Evolutionary conservation across 2,113 vertebrate species (phyloP).

Genomic region (Reinhardtius hippoglossoides): DNA sequence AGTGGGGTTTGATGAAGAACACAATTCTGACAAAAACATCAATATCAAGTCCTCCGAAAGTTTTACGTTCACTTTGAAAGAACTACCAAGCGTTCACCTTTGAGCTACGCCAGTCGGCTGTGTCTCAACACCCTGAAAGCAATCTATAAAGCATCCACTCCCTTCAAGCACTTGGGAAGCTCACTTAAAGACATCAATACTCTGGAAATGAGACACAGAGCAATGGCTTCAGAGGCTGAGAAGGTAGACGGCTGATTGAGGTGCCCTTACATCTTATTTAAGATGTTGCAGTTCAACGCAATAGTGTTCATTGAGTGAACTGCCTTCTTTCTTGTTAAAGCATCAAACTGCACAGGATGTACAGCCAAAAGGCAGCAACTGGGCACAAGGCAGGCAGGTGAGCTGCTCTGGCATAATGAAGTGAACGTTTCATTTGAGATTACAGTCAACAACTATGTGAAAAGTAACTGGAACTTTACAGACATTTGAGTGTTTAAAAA

Average conservation of each 20-base stretch:
- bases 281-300: constrained; percentile 54
- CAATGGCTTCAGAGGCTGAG: constrained; percentile 63
- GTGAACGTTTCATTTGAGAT: neutral
- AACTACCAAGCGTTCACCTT: constrained; percentile 9
- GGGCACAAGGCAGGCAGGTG: neutral
- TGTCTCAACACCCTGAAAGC: constrained; percentile 48
- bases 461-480: neutral
- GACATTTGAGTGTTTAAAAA: neutral
- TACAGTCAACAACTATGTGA: neutral
- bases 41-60: neutral
- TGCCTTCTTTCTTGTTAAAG: constrained; percentile 46
- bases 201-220: constrained; percentile 78
- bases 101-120: constrained; percentile 33
- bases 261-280: constrained; percentile 76
- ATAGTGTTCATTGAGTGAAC: constrained; percentile 46
- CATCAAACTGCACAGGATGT: constrained; percentile 33
- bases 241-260: constrained; percentile 64
- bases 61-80: constrained; percentile 12
- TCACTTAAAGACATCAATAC: constrained; percentile 81
- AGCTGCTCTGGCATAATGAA: constrained; percentile 5
- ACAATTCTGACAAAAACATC: neutral
- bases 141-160: constrained; percentile 70
- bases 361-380: constrained; percentile 11
- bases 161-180: constrained; percentile 59
- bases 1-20: neutral